Evolutionary conservation across 2,113 vertebrate genomes (phyloP).

Genomic region (Pluvianellus socialis): DNA sequence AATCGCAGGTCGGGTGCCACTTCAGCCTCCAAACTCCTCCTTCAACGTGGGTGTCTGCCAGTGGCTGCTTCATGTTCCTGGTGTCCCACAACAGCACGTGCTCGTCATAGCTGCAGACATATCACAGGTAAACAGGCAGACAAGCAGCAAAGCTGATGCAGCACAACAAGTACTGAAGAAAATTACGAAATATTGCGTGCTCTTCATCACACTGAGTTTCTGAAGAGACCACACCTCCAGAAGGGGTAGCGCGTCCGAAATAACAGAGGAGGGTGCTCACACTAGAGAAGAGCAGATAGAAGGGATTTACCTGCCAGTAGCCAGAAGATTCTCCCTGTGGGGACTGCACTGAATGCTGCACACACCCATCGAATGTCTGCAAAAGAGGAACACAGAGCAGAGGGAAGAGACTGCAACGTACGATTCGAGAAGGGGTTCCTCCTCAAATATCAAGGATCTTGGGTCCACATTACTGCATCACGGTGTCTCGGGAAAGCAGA

Average conservation of each 20-base stretch:
- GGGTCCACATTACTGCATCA: neutral
- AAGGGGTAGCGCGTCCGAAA: fast-evolving
- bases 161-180: neutral
- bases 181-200: fast-evolving
- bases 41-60: slow-evolving; percentile 78
- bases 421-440: neutral
- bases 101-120: slow-evolving; percentile 86
- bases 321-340: slow-evolving; percentile 84
- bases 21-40: slow-evolving; percentile 94
- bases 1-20: slow-evolving; percentile 85
- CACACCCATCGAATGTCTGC: slow-evolving; percentile 92
- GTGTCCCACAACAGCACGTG: slow-evolving; percentile 91
- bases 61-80: slow-evolving; percentile 83
- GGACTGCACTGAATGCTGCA: slow-evolving; percentile 94
- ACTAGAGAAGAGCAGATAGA: neutral
- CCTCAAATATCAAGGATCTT: neutral
- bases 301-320: slow-evolving; percentile 88
- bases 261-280: neutral
- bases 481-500: neutral
- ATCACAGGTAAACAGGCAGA: neutral
- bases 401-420: neutral
- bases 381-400: neutral
- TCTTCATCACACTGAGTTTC: neutral
- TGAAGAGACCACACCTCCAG: neutral
- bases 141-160: neutral